Evolutionary conservation across 37 sponge, comb jelly and placozoan genomes (phyloP), one percentile per base, ranked within the genome.

Genomic region (Haliclona indistincta): DNA sequence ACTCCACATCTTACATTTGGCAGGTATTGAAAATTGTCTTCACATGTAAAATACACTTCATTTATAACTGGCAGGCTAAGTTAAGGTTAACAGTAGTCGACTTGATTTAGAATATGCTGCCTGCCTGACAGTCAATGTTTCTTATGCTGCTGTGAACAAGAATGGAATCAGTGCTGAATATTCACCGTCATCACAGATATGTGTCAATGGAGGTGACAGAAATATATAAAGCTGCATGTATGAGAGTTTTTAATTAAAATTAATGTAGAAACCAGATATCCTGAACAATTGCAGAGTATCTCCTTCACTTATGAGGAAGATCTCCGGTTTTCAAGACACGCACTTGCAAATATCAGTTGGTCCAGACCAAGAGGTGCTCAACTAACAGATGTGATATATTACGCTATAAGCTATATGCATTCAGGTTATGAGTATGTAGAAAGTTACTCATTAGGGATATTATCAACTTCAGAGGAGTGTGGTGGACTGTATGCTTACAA

Each of bases 331-430:
- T 36, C 1, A 1, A n/a, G 40, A 2, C 29, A 68, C 37, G 80
- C 63, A 26, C 51, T 58, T 23, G 45, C 70, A 19, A 69, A 79
- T 29, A 43, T 79, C 17, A 54, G 51, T 13, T 79, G 80, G 80
- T 4, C 15, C 0, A 34, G 33, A 55, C 78, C 78, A 40, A 0
- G 13, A 41, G 78, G 78, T 67, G 32, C 19, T 55, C 26, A 49
- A 17, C 52, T 49, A 17, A 19, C 15, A 49, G n/a, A n/a, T n/a
- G n/a, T n/a, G n/a, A n/a, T n/a, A n/a, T n/a, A n/a, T n/a, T n/a
- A n/a, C n/a, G n/a, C n/a, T n/a, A n/a, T n/a, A n/a, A 19, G 52
- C 52, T 49, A 11, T 49, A 49, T 49, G 52, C 4, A 55, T 55
- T 55, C 6, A 55, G 23, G 5, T 3, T 3, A 28, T 55, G 56